Evolutionary conservation across 2,888 invertebrate species (phyloP).

Genomic region (Eudemis profundana): DNA sequence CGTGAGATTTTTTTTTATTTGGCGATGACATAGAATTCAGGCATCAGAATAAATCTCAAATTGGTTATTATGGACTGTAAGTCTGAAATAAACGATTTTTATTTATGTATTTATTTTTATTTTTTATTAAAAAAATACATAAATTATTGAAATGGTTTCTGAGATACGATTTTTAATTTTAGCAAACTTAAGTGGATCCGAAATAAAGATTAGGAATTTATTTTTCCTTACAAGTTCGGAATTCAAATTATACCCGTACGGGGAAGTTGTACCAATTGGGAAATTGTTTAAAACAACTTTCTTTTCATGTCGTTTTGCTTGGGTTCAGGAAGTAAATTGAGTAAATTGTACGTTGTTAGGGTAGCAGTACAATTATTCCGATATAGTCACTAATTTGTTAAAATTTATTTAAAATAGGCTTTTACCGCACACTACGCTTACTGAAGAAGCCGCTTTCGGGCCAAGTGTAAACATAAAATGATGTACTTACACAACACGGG

Average conservation of each 20-base stretch:
- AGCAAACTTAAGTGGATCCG: constrained; percentile 30
- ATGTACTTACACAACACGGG: too few relatives aligned
- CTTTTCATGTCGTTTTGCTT: constrained; percentile 18
- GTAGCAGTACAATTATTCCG: constrained; percentile 5
- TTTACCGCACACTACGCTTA: too few relatives aligned
- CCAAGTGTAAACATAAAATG: too few relatives aligned
- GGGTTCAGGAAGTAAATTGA: constrained; percentile 20
- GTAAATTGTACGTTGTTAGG: constrained; percentile 29
- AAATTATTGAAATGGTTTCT: neutral
- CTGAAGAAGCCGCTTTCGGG: too few relatives aligned
- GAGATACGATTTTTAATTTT: neutral
- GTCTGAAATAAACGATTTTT: neutral
- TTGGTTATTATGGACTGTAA: too few relatives aligned
- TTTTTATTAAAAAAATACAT: too few relatives aligned
- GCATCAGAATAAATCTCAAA: too few relatives aligned
- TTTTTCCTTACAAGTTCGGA: constrained; percentile 22
- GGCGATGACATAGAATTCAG: too few relatives aligned
- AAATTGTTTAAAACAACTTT: constrained; percentile 38
- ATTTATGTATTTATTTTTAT: neutral
- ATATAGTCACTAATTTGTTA: too few relatives aligned
- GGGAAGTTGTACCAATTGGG: constrained; percentile 34
- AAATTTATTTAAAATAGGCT: too few relatives aligned
- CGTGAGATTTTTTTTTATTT: too few relatives aligned
- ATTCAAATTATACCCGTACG: constrained; percentile 30
- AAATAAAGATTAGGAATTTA: constrained; percentile 29